Percentiles rank a stretch among this genome's conserved stretches.
Conservation (phyloP, 1,140 invertebrate species). For the Melipona quadrifasciata region DNA sequence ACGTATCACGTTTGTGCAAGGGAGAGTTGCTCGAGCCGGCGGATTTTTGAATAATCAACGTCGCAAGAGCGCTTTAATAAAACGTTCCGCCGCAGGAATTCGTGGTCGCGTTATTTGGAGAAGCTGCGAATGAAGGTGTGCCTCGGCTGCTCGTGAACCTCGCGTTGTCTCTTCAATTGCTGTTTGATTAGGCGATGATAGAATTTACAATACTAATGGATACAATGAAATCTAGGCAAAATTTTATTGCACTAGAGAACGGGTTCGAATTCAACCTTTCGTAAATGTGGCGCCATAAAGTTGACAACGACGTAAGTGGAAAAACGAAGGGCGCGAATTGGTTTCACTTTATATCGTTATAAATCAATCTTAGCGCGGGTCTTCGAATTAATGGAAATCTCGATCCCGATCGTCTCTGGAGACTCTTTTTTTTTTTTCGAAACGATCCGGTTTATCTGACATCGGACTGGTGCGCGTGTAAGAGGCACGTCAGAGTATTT, state of each 20-base stretch:
- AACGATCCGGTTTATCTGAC: not conserved
- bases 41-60: not conserved
- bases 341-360: not conserved
- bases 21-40: too few species aligned
- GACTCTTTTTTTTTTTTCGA: not conserved
- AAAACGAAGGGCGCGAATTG: not conserved
- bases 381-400: not conserved
- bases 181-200: too few species aligned
- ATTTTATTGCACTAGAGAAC: too few species aligned
- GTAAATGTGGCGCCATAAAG: not conserved
- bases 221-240: too few species aligned
- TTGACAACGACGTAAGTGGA: not conserved
- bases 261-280: not conserved
- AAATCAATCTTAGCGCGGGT: not conserved
- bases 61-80: slow-evolving; percentile 4
- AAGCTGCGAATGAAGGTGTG: not conserved
- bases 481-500: slow-evolving; percentile 19
- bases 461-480: not conserved
- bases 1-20: not conserved
- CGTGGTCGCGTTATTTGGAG: not conserved
- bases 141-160: not conserved
- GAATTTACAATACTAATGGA: too few species aligned
- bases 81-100: not conserved
- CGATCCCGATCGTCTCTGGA: not conserved
- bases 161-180: too few species aligned